Conservation (phyloP, 2,888 invertebrate species). For the Drosophila merina region DNA sequence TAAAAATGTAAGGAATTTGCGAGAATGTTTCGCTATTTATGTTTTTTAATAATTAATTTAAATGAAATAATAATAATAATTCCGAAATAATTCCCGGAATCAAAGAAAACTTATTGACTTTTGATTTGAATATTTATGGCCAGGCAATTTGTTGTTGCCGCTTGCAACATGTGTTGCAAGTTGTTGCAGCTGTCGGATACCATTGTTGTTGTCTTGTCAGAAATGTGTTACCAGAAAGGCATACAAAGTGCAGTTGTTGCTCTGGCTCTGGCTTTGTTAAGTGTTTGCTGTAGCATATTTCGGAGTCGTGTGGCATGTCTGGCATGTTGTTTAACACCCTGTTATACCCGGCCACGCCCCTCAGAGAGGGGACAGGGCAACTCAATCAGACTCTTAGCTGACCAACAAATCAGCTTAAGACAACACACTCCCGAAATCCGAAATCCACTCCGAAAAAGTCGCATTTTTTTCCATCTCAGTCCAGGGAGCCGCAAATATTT, state of each 20-base stretch:
- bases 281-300: slow-evolving; percentile 68
- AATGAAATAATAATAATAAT: no score
- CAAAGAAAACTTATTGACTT: slow-evolving; percentile 54
- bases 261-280: slow-evolving; percentile 27
- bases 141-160: slow-evolving; percentile 51
- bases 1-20: no score
- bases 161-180: slow-evolving; percentile 66
- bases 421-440: slow-evolving; percentile 50
- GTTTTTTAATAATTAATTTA: no score
- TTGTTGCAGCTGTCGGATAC: slow-evolving; percentile 74
- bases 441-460: neutral
- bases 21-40: no score
- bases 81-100: no score
- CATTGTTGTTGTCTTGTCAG: slow-evolving; percentile 54
- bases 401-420: slow-evolving; percentile 78
- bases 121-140: slow-evolving; percentile 62
- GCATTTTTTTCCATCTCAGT: slow-evolving; percentile 1
- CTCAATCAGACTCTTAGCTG: slow-evolving; percentile 51
- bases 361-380: neutral
- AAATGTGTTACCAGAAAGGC: slow-evolving; percentile 64
- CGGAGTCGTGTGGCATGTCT: slow-evolving; percentile 48
- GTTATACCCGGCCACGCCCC: slow-evolving; percentile 32
- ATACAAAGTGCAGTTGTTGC: neutral
- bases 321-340: slow-evolving; percentile 69
- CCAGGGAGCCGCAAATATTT: slow-evolving; percentile 27